Evolutionary conservation across 2,888 invertebrate genomes (phyloP), one percentile per base, ranked within the genome.

Genomic region (Epinotia demarniana): DNA sequence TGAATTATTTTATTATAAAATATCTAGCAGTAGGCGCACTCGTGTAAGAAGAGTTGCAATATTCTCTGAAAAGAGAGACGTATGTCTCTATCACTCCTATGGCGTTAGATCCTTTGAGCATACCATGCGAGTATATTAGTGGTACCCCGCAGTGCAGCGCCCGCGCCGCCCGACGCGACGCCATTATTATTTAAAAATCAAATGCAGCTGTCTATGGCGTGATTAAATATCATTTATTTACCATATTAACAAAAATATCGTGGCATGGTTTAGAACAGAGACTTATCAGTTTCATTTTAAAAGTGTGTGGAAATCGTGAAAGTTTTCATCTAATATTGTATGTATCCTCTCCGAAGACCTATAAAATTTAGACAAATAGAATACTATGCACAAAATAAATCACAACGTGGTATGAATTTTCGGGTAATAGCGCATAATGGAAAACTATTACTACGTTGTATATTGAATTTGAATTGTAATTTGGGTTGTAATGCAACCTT

Each of bases 141-240:
- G 53, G 16, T 2, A n/a, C 13, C 6, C 53, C n/a, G 16, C n/a
- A 2, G 16, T 0, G 53, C 53, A 0, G 53, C n/a, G n/a, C 53
- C 53, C 53, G 49, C 13, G 49, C 16, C 16, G 49, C n/a, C n/a
- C 8, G 53, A 6, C 16, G 53, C n/a, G 4, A 53, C 53, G 53
- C 53, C n/a, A 53, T n/a, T 53, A n/a, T 53, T n/a, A 53, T 53
- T 53, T 1, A n/a, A 6, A n/a, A 16, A 53, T 5, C 16, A n/a
- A 53, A 53, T 53, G 49, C 49, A 53, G 49, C 49, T 53, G 49
- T 53, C 53, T 53, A n/a, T 53, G n/a, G 49, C 49, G 53, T n/a
- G n/a, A 53, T 53, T 8, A 53, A 53, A n/a, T n/a, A 16, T 49
- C 0, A 4, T 49, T 16, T 49, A 49, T 16, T 49, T 49, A 8